Conservation (phyloP, 1,140 invertebrate genomes). For the Steinernema feltiae region DNA sequence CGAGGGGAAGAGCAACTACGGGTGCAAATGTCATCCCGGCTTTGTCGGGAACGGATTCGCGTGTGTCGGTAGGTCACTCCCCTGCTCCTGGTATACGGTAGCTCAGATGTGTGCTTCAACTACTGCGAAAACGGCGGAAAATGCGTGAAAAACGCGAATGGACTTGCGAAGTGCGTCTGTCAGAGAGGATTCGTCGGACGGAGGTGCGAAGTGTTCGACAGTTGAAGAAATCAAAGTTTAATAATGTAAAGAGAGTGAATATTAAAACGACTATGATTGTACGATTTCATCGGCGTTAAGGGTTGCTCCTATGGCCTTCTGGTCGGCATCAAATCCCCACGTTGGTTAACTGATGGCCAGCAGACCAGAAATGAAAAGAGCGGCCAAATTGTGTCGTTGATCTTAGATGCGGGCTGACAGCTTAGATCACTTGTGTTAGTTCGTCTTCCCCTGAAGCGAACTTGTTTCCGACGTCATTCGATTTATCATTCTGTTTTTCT, state of each 20-base stretch:
- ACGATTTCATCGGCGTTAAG: too few relatives aligned
- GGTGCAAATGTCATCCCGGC: constrained; percentile 83
- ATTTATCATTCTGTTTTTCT: too few relatives aligned
- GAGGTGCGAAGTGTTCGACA: constrained; percentile 10
- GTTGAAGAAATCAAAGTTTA: not conserved
- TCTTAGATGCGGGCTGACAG: too few relatives aligned
- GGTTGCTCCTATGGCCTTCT: too few relatives aligned
- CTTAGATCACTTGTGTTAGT: too few relatives aligned
- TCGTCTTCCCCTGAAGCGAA: too few relatives aligned
- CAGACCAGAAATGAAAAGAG: too few relatives aligned
- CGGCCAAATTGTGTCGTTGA: too few relatives aligned
- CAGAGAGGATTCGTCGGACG: constrained; percentile 19
- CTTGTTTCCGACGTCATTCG: too few relatives aligned
- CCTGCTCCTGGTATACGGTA: not conserved
- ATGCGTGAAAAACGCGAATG: constrained; percentile 29
- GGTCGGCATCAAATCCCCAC: too few relatives aligned
- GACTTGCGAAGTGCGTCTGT: constrained; percentile 27
- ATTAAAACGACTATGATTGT: not conserved
- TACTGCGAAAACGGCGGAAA: constrained; percentile 27
- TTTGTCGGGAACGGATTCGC: constrained; percentile 68
- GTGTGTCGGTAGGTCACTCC: constrained; percentile 62
- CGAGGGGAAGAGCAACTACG: constrained; percentile 64
- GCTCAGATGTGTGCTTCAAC: constrained; percentile 29
- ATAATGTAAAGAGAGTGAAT: constrained; percentile 8
- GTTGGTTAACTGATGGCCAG: too few relatives aligned